A percentile compares a stretch with the other conserved stretches of the same genome.
These are phyloP conservation scores for Lepus townsendii DNA, from an alignment of 2,797 vertebrate species.

Conservation along the genomic window DNA sequence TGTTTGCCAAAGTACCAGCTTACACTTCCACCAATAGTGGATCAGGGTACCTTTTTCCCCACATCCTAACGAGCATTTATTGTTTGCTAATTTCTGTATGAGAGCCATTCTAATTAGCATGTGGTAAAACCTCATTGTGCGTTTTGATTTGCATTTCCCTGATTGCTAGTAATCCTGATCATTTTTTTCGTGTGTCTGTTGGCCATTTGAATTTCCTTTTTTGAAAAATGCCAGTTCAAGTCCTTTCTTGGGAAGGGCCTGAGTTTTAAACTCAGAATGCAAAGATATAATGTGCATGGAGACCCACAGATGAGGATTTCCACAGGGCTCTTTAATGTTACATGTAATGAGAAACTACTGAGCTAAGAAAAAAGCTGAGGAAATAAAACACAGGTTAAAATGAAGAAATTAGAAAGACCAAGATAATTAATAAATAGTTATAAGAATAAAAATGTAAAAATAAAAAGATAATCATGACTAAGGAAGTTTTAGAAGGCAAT, in stretches of 20 bases:
- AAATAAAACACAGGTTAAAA: not conserved
- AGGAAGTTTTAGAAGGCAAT: conserved; percentile 19
- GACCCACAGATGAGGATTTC: not conserved
- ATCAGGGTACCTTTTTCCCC: too few relatives aligned
- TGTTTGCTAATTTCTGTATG: too few relatives aligned
- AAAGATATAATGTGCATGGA: not conserved
- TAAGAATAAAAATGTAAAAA: not conserved
- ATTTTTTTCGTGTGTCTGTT: too few relatives aligned
- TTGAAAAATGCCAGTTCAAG: too few relatives aligned
- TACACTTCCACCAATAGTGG: too few relatives aligned
- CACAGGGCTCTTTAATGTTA: not conserved
- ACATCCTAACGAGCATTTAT: too few relatives aligned
- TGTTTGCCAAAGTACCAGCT: too few relatives aligned
- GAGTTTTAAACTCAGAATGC: not conserved
- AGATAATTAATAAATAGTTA: not conserved
- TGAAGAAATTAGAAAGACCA: not conserved
- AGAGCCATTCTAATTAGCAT: too few relatives aligned
- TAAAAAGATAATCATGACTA: not conserved
- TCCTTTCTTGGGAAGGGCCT: not conserved
- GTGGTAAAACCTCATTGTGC: too few relatives aligned
- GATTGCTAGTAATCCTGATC: too few relatives aligned
- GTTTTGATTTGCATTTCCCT: too few relatives aligned
- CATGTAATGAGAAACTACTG: conserved; percentile 26
- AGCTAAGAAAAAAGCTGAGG: not conserved
- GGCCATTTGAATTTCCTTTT: too few relatives aligned